Evolutionary conservation across 2,888 invertebrate genomes (phyloP), one percentile per base, ranked within the genome.

Genomic region (Sylvicola cinctus): DNA sequence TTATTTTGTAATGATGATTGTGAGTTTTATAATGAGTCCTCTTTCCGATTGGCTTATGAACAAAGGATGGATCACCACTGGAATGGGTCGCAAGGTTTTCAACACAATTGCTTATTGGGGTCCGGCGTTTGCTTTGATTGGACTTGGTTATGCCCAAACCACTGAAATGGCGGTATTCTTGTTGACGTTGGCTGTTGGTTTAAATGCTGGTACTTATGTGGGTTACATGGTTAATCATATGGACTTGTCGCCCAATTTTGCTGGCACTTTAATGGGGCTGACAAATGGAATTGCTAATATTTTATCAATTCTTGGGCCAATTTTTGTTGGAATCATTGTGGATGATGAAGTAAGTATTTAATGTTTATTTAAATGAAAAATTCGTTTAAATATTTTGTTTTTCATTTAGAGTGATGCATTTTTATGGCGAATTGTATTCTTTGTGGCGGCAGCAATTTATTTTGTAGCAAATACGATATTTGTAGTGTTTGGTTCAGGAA

Each of bases 261-360:
- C 76, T 2, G 76, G 75, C 2, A 65, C 68, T 2, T 54, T 76
- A 43, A 74, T 76, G 73, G 76, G 75, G 1, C 62, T 76, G 16
- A 70, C 72, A 1, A 76, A 76, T 49, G 65, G 70, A 6, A 46
- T 65, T 4, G 67, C 73, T 0, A 74, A 70, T 45, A 47, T 72
- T 10, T 64, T 68, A 35, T 70, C 72, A 1, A 63, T 76, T 32
- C 45, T 72, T 10, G 71, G 72, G 0, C 75, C 76, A 0, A 43
- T 72, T 2, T 47, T 68, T 4, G 69, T 70, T 0, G 67, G 68
- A 1, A 49, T 60, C 5, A 53, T 76, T 16, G 63, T 72, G 1
- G 49, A 52, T 1, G 58, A 70, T 39, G 55, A 62, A 47, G 73
- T 74, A 48, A 46, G 55, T 49, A 36, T 33, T 35, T 32, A 4